These are phyloP conservation scores for Oreochromis niloticus DNA, from an alignment of 2,113 vertebrate species.

Conservation along the genomic window DNA sequence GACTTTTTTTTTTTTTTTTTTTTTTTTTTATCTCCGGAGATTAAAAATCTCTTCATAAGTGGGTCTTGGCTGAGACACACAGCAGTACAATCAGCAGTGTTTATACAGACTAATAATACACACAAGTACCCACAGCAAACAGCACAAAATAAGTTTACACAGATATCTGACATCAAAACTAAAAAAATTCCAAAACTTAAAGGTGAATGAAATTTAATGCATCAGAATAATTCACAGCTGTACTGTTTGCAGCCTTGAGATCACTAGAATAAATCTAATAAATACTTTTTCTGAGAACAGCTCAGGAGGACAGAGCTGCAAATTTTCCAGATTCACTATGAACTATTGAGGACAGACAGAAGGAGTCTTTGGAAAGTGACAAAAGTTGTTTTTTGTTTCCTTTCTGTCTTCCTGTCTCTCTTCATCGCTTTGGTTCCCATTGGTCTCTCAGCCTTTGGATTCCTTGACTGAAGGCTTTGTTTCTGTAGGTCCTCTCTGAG, in stretches of 20 bases:
- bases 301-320: not conserved
- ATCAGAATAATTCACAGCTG: not conserved
- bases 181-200: not conserved
- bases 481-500: not conserved
- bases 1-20: not conserved
- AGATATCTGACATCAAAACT: not conserved
- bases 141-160: not conserved
- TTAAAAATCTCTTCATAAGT: not conserved
- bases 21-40: not conserved
- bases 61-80: not conserved
- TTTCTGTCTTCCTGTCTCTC: not conserved
- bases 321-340: not conserved
- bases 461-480: not conserved
- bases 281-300: not conserved
- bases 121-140: not conserved
- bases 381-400: not conserved
- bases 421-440: not conserved
- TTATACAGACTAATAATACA: not conserved
- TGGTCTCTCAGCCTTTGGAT: not conserved
- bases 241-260: not conserved
- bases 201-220: fast-evolving
- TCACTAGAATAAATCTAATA: not conserved
- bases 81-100: not conserved
- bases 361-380: not conserved
- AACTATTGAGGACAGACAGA: not conserved